Base-by-base conservation (phyloP, 2,797 vertebrate genomes). In the Tolypeutes matacus region DNA sequence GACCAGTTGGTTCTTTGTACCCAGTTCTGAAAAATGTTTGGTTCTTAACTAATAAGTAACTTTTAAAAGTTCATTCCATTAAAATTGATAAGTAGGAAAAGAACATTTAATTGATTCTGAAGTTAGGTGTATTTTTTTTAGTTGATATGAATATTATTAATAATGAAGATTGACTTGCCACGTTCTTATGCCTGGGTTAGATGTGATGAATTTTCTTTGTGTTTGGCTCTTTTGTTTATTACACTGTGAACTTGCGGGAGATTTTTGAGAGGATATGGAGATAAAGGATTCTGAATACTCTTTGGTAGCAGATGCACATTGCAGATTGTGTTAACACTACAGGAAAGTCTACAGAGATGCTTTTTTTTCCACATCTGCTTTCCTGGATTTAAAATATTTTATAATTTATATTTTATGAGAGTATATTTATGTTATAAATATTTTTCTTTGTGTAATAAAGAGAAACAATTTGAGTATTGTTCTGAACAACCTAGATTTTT, bases 131-230 rank as follows among this genome's bases (percentile, higher is more conserved):
- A 29, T 89, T 76, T 95, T 95, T 90, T n/a, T 90, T 94, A 65
- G 20, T 84, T 46, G 34, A n/a, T 77, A 11, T 80, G 34, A 80
- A 51, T 90, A 70, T 82, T 87, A 12, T 92, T 95, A 86, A 83
- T 86, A 83, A 67, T 91, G 36, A 93, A 73, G 11, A 65, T 76
- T 82, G 29, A 3, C 27, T 95, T 96, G 46, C 56, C 11, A 56
- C 36, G 86, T 89, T 72, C 11, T 93, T 39, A 21, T 77, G 3
- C 34, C 34, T 93, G 58, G n/a, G 14, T 96, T 95, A 94, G 89
- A 89, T 84, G 53, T 80, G 65, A 86, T 89, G 49, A 62, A 23
- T 96, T 91, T 90, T 94, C 42, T 96, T 84, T 94, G 9, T 58
- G 34, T 82, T 87, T 82, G 69, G 65, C 31, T 87, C 29, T 87